Evolutionary conservation across 1,140 invertebrate genomes (phyloP), one percentile per base, ranked within the genome.

Genomic region (Danaus melanippus): DNA sequence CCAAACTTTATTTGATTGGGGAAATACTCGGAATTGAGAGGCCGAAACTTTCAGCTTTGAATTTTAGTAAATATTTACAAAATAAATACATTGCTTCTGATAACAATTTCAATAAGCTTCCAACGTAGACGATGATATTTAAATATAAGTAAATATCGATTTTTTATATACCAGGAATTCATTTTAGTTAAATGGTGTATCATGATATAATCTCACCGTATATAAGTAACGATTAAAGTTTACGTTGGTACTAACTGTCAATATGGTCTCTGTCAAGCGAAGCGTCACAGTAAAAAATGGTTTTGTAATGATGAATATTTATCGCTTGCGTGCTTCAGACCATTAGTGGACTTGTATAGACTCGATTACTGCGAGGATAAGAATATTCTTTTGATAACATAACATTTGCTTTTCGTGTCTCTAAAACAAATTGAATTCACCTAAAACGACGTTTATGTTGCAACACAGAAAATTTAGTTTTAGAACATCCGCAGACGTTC

Each of bases 1-100:
- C 55, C 58, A 43, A 60, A 60, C 52, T 60, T 60, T 60, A 60
- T 60, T 60, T 60, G 58, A 60, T 60, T 60, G 50, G 10, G 40
- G 52, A 54, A 60, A 60, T 60, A 51, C 58, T 55, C 44, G 44
- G 44, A 55, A 60, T 60, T 60, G 52, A 51, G 51, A 54, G 48
- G 52, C 58, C 51, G 12, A 60, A 60, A 60, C 48, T 60, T 59
- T 60, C 43, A 40, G 32, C 58, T 60, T 55, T 54, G 47, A 60
- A 54, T 46, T 51, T 60, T 55, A 17, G 58, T 55, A 60, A 60
- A 60, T 60, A 55, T 60, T 60, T 55, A 60, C 39, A 42, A 55
- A 60, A 51, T 60, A 60, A 60, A 60, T 60, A 55, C 53, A 55
- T 59, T 59, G 53, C 15, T 44, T 50, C 44, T 42, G 45, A 32